A percentile compares a stretch with the other conserved stretches of the same genome.
These are phyloP conservation scores for Cantharis nigra DNA, from an alignment of 2,888 invertebrate species.

Conservation along the genomic window DNA sequence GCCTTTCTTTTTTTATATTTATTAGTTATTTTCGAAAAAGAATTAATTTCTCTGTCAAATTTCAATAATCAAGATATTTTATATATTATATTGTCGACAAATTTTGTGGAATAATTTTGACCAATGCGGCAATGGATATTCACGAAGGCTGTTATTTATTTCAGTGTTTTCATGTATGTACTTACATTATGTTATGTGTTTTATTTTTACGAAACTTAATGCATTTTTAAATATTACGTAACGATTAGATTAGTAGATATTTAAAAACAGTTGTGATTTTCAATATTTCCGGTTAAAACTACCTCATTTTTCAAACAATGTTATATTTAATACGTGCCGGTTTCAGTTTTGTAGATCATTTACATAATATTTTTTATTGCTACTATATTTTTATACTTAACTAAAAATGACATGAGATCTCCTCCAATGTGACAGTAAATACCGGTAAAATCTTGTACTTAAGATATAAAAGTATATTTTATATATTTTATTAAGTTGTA, in stretches of 20 bases:
- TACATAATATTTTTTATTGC: conserved; percentile 24
- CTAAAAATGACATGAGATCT: conserved; percentile 38
- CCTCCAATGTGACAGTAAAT: conserved; percentile 41
- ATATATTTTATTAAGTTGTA: conserved; percentile 38
- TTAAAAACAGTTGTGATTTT: conserved; percentile 28
- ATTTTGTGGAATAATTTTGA: not conserved
- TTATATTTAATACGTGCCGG: conserved; percentile 12
- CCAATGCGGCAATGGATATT: conserved; percentile 17
- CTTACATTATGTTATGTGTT: conserved; percentile 4
- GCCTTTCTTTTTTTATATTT: not conserved
- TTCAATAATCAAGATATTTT: too few relatives aligned
- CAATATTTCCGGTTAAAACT: conserved; percentile 31
- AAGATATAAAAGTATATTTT: conserved; percentile 35
- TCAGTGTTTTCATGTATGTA: conserved; percentile 27
- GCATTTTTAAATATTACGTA: conserved; percentile 19
- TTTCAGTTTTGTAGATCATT: conserved; percentile 27
- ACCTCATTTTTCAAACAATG: conserved; percentile 35
- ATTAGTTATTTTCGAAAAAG: not conserved
- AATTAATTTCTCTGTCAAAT: not conserved
- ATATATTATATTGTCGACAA: not conserved
- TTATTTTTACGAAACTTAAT: conserved; percentile 20
- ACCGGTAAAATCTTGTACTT: conserved; percentile 49
- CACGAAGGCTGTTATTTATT: conserved; percentile 32
- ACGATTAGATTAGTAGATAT: not conserved
- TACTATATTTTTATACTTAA: conserved; percentile 18